Evolutionary conservation across 1,140 invertebrate species (phyloP), one percentile per base, ranked within the genome.

Genomic region (Drosophila hydei): DNA sequence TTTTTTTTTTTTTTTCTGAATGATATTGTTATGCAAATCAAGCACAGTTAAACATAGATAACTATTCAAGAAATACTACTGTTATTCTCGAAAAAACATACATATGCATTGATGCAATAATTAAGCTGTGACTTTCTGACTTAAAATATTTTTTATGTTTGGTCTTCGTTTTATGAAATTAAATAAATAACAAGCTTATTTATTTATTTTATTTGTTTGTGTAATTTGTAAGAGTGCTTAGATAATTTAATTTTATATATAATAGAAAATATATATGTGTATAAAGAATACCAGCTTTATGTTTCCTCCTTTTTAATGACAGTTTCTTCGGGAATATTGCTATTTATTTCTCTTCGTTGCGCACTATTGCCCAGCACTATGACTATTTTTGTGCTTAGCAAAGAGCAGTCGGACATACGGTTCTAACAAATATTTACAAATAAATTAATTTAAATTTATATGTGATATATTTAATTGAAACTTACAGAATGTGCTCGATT

Each of bases 401-500:
- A 23, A 0, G 79, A 60, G 6, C 61, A 75, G 11, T 81, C 79
- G 4, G 56, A 7, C 11, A 48, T 21, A 16, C 50, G 43, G 50
- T 68, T 83, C 79, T 83, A 61, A 51, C 14, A 33, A 25, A 19
- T 11, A 14, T n/a, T 2, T 2, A 47, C 8, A 47, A 58, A n/a
- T 23, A 23, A 21, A 12, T 19, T 4, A 27, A 21, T 0, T 6
- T 16, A 45, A 45, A 21, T 19, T 0, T 19, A 4, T 21, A 12
- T 21, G 0, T n/a, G 5, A 47, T 4, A 23, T 4, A 11, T 4
- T 21, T 0, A 25, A 27, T 8, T 12, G 9, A 12, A 3, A 73
- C 72, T 81, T 60, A 91, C 89, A 16, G 89, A 80, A 47, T 75
- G 75, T 1, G 85, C 75, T 3, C 87, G 61, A 63, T 83, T 87